These are phyloP conservation scores for Parapristionchus giblindavisi DNA, from an alignment of 2,888 invertebrate species.

Conservation along the genomic window DNA sequence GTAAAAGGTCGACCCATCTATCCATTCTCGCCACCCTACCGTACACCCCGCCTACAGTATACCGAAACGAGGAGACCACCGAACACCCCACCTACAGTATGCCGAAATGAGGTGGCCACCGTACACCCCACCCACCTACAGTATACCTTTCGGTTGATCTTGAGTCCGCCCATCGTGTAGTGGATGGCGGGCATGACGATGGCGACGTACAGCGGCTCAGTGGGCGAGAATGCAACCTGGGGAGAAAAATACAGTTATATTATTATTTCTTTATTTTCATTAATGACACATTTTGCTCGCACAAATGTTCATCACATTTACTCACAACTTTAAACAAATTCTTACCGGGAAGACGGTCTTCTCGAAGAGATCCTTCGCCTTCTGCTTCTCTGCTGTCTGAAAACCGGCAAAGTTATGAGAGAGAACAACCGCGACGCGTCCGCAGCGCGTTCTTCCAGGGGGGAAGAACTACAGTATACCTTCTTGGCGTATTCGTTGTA, in stretches of 20 bases:
- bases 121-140: conserved; percentile 12
- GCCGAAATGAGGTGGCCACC: too few relatives aligned
- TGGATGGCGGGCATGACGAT: conserved; percentile 66
- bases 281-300: too few relatives aligned
- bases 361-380: conserved; percentile 51
- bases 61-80: too few relatives aligned
- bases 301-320: too few relatives aligned
- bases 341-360: conserved; percentile 56
- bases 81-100: too few relatives aligned
- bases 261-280: too few relatives aligned
- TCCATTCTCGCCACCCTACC: not conserved
- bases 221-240: conserved; percentile 43
- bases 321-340: conserved; percentile 11
- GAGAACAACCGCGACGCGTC: not conserved
- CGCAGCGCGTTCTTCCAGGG: conserved; percentile 34
- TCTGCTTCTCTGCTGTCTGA: conserved; percentile 36
- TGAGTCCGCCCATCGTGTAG: conserved; percentile 69
- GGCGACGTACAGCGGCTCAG: conserved; percentile 64
- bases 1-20: too few relatives aligned
- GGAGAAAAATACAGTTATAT: not conserved
- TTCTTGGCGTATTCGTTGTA: conserved; percentile 55
- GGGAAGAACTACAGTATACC: too few relatives aligned
- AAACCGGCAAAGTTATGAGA: not conserved
- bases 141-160: conserved; percentile 62
- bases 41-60: too few relatives aligned